These are phyloP conservation scores for Melipona bicolor DNA, from an alignment of 2,888 invertebrate species.

Conservation along the genomic window DNA sequence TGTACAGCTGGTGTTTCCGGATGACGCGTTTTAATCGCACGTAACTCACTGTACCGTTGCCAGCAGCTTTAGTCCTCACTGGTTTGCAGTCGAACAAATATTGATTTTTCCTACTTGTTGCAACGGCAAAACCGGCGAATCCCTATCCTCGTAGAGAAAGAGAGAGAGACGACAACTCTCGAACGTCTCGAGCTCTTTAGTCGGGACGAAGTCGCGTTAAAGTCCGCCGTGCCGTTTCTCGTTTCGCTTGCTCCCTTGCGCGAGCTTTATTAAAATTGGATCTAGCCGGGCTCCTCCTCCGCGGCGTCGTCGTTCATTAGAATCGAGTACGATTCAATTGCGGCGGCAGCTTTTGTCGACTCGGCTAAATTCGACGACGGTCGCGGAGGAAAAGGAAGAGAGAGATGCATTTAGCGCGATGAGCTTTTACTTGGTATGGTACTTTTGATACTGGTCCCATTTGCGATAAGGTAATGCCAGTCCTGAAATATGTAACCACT, in stretches of 20 bases:
- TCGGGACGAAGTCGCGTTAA: constrained; percentile 1
- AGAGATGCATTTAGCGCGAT: constrained; percentile 45
- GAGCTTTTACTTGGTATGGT: constrained; percentile 30
- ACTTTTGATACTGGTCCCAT: constrained; percentile 38
- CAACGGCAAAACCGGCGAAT: constrained; percentile 2
- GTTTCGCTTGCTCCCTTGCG: not conserved
- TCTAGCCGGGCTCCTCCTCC: not conserved
- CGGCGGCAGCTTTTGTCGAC: not conserved
- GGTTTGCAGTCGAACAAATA: constrained; percentile 46
- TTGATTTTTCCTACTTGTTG: constrained; percentile 60
- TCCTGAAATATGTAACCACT: constrained; percentile 60
- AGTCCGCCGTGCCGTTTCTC: not conserved
- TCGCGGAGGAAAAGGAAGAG: not conserved
- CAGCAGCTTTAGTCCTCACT: constrained; percentile 7
- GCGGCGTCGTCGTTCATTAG: constrained; percentile 13
- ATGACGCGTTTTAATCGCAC: constrained; percentile 26
- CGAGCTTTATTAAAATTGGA: constrained; percentile 40
- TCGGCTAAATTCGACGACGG: constrained; percentile 19
- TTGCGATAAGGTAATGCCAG: constrained; percentile 67
- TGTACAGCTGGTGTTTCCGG: constrained; percentile 2
- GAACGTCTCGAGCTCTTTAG: not conserved
- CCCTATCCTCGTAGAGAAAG: no score
- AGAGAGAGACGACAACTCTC: no score
- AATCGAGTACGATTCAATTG: constrained; percentile 34
- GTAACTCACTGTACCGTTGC: not conserved